A percentile compares a stretch with the other conserved stretches of the same genome.
Conservation (phyloP, 1,140 invertebrate genomes). For the Drosophila rufa region DNA sequence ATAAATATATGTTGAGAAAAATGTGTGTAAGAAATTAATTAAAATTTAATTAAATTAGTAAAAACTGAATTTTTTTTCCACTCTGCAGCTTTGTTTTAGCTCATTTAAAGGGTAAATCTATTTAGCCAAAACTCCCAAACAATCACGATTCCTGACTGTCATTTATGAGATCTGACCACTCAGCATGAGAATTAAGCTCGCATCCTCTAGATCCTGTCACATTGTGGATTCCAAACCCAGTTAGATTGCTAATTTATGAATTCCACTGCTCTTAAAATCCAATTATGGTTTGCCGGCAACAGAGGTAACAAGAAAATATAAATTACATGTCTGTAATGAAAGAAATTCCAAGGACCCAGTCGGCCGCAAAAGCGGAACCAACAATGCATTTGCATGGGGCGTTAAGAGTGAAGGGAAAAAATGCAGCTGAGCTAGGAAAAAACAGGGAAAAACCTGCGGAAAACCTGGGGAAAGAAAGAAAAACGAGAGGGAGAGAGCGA, state of each 20-base stretch:
- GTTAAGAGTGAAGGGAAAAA: constrained; percentile 31
- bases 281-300: constrained; percentile 17
- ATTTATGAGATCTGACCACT: constrained; percentile 5
- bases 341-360: not conserved
- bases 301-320: constrained; percentile 26
- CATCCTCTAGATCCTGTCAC: not conserved
- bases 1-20: too few species aligned
- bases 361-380: constrained; percentile 31
- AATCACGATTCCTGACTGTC: constrained; percentile 7
- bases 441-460: not conserved
- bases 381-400: constrained; percentile 54
- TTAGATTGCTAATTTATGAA: constrained; percentile 40
- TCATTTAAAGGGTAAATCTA: not conserved
- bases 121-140: constrained; percentile 2
- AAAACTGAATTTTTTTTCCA: not conserved
- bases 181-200: constrained; percentile 7
- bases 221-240: not conserved
- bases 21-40: too few species aligned
- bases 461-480: not conserved
- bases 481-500: constrained; percentile 18
- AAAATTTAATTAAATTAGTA: not conserved
- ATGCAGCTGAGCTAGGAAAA: constrained; percentile 9
- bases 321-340: constrained; percentile 13
- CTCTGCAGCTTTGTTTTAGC: not conserved
- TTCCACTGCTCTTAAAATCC: constrained; percentile 31